Conservation (phyloP, 2,113 vertebrate species). For the Pedionomus torquatus region DNA sequence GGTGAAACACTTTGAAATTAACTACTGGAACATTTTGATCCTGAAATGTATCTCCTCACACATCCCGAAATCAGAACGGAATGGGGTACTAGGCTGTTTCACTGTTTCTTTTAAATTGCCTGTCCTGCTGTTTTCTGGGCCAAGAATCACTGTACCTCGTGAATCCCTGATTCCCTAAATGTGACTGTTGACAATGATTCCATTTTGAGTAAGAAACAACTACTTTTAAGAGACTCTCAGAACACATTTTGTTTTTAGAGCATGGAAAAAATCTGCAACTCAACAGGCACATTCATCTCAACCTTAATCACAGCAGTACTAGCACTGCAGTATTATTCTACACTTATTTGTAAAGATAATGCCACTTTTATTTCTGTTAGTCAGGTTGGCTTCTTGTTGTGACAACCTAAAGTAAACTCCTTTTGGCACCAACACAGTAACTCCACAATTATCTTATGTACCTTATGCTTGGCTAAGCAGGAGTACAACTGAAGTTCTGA, state of each 20-base stretch:
- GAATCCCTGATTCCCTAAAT: neutral
- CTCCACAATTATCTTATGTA: neutral
- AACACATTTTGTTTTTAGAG: neutral
- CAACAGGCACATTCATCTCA: neutral
- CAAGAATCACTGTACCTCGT: neutral
- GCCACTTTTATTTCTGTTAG: neutral
- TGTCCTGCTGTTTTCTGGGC: neutral
- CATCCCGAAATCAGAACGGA: neutral
- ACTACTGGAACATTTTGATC: neutral
- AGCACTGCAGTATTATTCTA: neutral
- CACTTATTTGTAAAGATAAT: neutral
- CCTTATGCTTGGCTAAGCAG: neutral
- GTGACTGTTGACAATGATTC: neutral
- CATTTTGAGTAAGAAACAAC: neutral
- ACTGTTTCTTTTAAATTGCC: rapidly evolving
- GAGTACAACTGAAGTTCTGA: neutral
- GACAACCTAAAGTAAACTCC: neutral
- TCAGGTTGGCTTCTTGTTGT: neutral
- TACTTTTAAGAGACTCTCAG: neutral
- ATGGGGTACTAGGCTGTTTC: neutral
- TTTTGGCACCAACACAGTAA: neutral
- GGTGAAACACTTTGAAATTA: neutral
- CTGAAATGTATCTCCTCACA: neutral
- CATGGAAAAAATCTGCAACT: neutral
- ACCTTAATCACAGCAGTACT: neutral